Evolutionary conservation across 2,797 vertebrate genomes (phyloP).

Genomic region (Cryptoblepharus egeriae): DNA sequence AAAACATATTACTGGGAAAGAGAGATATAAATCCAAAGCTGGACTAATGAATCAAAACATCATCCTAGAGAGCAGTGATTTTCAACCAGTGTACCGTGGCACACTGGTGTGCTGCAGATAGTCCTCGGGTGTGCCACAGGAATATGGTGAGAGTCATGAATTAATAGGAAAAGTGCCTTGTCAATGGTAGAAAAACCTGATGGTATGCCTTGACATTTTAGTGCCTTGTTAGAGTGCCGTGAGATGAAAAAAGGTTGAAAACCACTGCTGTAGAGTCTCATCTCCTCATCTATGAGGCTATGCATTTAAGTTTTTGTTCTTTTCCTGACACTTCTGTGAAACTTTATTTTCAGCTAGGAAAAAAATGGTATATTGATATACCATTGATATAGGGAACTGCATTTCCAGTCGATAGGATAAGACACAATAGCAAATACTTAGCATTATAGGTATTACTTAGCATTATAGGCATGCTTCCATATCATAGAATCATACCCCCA

Average conservation of each 20-base stretch:
- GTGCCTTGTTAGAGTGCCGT: too few relatives aligned
- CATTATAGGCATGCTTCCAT: too few relatives aligned
- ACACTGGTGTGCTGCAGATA: too few relatives aligned
- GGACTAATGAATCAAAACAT: constrained; percentile 4
- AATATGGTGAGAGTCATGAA: too few relatives aligned
- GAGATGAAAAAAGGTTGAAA: too few relatives aligned
- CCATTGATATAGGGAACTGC: neutral
- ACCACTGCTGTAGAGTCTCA: neutral
- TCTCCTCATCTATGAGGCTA: neutral
- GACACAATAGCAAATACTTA: neutral
- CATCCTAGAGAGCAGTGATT: too few relatives aligned
- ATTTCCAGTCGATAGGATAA: neutral
- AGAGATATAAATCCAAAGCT: constrained; percentile 30
- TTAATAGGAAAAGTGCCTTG: too few relatives aligned
- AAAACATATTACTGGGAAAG: constrained; percentile 43
- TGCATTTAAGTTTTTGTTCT: neutral
- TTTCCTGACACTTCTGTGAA: neutral
- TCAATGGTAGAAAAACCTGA: too few relatives aligned
- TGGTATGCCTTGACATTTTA: too few relatives aligned
- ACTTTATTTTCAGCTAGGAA: neutral
- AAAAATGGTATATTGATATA: neutral
- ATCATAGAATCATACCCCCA: too few relatives aligned
- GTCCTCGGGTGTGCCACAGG: too few relatives aligned
- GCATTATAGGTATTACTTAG: neutral
- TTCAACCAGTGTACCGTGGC: too few relatives aligned